These are phyloP conservation scores for Halisarca cf. caerulea DNA, from an alignment of 37 sponge, comb jelly and placozoan species.

Conservation along the genomic window DNA sequence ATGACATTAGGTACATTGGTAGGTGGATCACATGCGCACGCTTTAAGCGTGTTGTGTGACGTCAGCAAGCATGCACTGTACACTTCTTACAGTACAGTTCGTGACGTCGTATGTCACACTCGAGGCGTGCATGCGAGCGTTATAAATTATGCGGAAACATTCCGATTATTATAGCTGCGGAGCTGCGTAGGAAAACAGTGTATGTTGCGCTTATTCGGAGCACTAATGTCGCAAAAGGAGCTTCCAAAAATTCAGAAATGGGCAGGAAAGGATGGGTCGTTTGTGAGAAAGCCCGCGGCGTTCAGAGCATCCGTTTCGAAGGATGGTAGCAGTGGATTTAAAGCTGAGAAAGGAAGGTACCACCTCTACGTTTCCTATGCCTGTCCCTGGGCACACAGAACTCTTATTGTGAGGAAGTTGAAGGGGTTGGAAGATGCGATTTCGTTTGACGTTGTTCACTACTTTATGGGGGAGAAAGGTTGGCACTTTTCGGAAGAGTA, in stretches of 20 bases:
- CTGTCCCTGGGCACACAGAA: constrained; percentile 94
- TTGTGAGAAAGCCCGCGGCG: constrained; percentile 10
- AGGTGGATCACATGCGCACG: too few relatives aligned
- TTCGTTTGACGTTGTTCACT: constrained; percentile 73
- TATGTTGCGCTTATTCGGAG: too few relatives aligned
- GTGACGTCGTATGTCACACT: too few relatives aligned
- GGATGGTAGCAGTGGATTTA: constrained; percentile 58
- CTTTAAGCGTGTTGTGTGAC: too few relatives aligned
- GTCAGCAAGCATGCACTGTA: too few relatives aligned
- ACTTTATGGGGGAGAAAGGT: constrained; percentile 58
- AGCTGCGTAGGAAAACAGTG: too few relatives aligned
- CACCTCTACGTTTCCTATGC: constrained; percentile 92
- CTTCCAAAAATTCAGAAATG: neutral
- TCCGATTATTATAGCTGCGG: too few relatives aligned
- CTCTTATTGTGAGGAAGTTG: constrained; percentile 67
- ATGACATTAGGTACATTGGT: too few relatives aligned
- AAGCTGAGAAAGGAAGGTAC: constrained; percentile 81
- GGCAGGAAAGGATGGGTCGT: neutral
- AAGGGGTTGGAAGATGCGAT: constrained; percentile 88
- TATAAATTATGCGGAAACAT: too few relatives aligned
- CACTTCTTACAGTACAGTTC: too few relatives aligned
- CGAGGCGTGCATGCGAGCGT: too few relatives aligned
- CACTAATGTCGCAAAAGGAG: neutral
- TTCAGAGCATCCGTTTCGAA: constrained; percentile 73
- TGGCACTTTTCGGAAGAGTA: constrained; percentile 68